Base-by-base conservation (phyloP, 2,797 vertebrate species). In the Anas capensis region DNA sequence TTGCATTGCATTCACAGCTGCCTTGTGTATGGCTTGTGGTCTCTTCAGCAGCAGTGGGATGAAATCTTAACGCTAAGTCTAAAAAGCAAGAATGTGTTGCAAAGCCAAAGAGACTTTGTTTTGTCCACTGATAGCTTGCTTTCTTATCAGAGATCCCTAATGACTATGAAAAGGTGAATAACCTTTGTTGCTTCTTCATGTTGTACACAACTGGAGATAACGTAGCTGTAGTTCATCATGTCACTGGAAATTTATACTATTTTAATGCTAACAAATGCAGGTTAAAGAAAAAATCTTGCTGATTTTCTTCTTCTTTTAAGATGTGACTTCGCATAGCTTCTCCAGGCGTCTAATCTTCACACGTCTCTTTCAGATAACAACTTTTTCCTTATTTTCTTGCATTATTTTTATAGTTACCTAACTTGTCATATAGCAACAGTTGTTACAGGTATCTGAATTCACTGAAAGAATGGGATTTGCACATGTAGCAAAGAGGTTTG, bases 401-500 rank as follows among this genome's bases (percentile, higher is more conserved):
- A 2, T 58, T 78, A 27, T 51, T 83, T 92, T 72, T 68, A 40
- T 60, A 92, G 57, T 16, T 79, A 7, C 10, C 58, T 56, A 46
- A 1, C 29, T 65, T 79, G 31, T 68, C n/a, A 27, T 78, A 58
- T 48, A 62, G 42, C 27, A 78, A 14, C 24, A 27, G 34, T 91
- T 76, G 62, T 72, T 82, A 31, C 0, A 18, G 38, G 26, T 70
- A 1, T 34, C 51, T 62, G 90, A 77, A 40, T 49, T 42, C 78
- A 23, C 13, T 82, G 83, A 44, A 48, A 78, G 83, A 57, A 72
- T 51, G n/a, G 90, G 95, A 58, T 86, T 78, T 58, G 75, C 76
- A 21, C 58, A 5, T n/a, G 60, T 42, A 77, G 83, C 84, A 57
- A 27, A 51, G 58, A 54, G 27, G 62, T 79, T 65, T 82, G 77